Conservation (phyloP, 2,888 invertebrate species). For the Rhodophaea formosa region DNA sequence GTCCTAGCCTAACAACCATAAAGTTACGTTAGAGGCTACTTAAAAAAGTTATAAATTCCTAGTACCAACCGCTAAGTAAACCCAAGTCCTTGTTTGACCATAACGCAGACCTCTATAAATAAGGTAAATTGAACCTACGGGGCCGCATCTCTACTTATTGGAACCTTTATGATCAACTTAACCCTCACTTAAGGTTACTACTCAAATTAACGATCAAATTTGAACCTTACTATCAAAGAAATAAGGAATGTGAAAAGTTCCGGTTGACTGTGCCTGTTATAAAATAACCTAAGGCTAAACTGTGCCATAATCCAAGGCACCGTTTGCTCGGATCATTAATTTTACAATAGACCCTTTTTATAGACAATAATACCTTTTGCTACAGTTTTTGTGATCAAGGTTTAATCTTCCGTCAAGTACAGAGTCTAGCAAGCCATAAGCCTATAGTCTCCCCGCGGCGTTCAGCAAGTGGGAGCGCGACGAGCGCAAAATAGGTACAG, state of each 20-base stretch:
- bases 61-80: background rate
- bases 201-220: background rate
- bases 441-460: too few relatives aligned
- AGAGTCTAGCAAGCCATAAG: background rate
- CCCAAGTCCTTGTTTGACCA: background rate
- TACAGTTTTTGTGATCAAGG: background rate
- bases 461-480: too few relatives aligned
- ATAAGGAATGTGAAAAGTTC: background rate
- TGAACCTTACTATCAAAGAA: conserved; percentile 1
- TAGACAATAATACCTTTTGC: conserved; percentile 19
- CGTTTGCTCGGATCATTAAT: conserved; percentile 29
- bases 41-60: background rate
- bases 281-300: conserved; percentile 1
- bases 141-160: conserved; percentile 7
- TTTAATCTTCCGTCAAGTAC: background rate
- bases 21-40: background rate
- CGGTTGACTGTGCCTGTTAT: background rate
- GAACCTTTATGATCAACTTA: conserved; percentile 14
- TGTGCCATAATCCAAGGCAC: conserved; percentile 17
- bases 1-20: background rate
- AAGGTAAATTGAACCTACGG: conserved; percentile 10
- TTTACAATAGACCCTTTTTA: conserved; percentile 24
- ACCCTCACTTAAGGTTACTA: conserved; percentile 1
- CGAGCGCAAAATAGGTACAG: too few relatives aligned
- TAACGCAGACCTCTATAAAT: conserved; percentile 3